Evolutionary conservation across 2,113 vertebrate genomes (phyloP).

Genomic region (Chloroceryle aenea): DNA sequence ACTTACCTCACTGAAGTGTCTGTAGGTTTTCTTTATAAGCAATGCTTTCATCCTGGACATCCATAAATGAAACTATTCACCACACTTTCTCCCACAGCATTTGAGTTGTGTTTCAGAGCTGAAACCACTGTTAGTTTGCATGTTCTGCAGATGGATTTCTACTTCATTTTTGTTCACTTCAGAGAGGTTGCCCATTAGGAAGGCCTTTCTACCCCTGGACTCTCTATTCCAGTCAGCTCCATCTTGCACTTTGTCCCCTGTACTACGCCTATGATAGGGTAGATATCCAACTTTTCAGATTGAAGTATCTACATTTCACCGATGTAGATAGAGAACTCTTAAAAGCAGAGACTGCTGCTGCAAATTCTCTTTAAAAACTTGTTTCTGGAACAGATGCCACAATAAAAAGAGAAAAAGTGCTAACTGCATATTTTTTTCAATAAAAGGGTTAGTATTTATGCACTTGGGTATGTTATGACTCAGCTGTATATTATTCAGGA

Average conservation of each 20-base stretch:
- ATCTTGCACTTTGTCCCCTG: not conserved
- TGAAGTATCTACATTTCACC: not conserved
- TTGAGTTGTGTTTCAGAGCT: conserved; percentile 36
- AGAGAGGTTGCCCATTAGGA: conserved; percentile 36
- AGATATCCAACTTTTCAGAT: conserved; percentile 23
- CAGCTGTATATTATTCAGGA: conserved; percentile 24
- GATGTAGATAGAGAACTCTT: not conserved
- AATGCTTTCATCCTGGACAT: conserved; percentile 45
- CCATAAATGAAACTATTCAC: conserved; percentile 60
- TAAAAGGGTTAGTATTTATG: conserved; percentile 14
- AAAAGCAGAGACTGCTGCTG: not conserved
- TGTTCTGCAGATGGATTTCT: conserved; percentile 56
- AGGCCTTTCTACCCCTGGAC: not conserved
- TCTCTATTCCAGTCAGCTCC: conserved; percentile 35
- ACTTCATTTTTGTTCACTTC: conserved; percentile 60
- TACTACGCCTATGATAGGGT: not conserved
- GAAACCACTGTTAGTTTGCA: conserved; percentile 65
- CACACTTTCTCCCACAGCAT: not conserved
- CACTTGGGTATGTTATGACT: conserved; percentile 40
- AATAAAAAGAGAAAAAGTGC: conserved; percentile 32
- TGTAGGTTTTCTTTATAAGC: conserved; percentile 62
- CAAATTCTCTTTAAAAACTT: not conserved
- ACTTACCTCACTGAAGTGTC: conserved; percentile 36
- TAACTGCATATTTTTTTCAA: conserved; percentile 32
- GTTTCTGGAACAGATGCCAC: conserved; percentile 7